These are phyloP conservation scores for Pherbina coryleti DNA, from an alignment of 2,888 invertebrate species.

Conservation along the genomic window DNA sequence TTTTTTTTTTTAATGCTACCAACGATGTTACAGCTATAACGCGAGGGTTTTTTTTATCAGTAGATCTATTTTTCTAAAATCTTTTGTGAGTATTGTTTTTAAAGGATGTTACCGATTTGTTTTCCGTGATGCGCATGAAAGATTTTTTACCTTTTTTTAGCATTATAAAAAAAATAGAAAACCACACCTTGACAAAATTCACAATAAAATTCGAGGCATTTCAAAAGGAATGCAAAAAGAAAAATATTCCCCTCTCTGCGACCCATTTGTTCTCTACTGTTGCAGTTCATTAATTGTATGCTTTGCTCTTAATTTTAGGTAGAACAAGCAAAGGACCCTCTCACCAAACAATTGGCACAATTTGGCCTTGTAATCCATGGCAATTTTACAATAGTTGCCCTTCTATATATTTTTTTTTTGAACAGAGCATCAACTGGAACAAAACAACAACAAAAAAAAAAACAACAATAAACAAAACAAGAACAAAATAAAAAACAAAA, in stretches of 20 bases:
- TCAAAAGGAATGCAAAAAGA: not conserved
- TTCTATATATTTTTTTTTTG: constrained; percentile 6
- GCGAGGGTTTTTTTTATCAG: too few relatives aligned
- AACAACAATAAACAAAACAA: constrained; percentile 20
- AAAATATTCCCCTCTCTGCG: not conserved
- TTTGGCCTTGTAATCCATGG: constrained; percentile 40
- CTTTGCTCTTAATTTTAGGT: not conserved
- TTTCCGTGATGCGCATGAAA: constrained; percentile 8
- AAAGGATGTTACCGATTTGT: not conserved
- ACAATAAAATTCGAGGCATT: too few relatives aligned
- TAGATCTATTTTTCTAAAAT: too few relatives aligned
- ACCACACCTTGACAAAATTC: not conserved
- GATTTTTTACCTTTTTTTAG: not conserved
- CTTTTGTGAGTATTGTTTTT: not conserved
- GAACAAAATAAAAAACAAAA: constrained; percentile 17
- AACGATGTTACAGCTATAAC: too few relatives aligned
- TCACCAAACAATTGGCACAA: constrained; percentile 39
- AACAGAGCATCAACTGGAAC: constrained; percentile 8
- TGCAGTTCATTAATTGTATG: constrained; percentile 20
- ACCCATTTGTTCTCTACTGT: not conserved
- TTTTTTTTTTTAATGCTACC: too few relatives aligned
- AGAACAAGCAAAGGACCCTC: not conserved
- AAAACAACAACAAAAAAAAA: constrained; percentile 6
- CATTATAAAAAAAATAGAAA: not conserved
- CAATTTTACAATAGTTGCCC: constrained; percentile 31